Conservation (phyloP, 2,888 invertebrate species). For the Tetranychus truncatus region DNA sequence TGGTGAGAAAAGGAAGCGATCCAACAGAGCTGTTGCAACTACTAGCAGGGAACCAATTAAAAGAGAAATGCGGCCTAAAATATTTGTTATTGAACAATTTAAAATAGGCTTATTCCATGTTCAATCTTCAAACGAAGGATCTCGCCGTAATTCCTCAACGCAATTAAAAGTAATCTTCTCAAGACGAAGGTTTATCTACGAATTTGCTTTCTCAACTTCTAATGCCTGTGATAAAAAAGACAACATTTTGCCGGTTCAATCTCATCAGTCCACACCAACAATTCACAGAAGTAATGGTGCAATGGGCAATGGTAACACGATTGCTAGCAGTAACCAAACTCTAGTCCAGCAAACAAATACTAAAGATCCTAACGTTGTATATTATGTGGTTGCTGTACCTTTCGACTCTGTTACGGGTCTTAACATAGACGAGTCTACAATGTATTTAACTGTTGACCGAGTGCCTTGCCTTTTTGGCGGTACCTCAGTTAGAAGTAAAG, state of each 20-base stretch:
- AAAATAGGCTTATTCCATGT: slow-evolving; percentile 1
- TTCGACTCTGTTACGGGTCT: neutral
- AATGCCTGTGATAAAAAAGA: neutral
- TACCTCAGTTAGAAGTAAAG: slow-evolving; percentile 1
- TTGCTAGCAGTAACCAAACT: neutral
- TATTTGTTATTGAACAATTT: slow-evolving; percentile 3
- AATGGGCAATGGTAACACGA: neutral
- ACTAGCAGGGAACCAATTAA: neutral
- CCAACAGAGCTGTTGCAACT: neutral
- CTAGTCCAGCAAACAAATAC: neutral
- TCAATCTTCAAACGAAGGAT: neutral
- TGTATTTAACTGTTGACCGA: neutral
- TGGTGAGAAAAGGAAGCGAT: neutral
- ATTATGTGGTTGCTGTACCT: neutral
- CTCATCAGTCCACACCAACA: neutral
- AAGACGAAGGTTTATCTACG: neutral
- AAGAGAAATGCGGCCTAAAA: neutral
- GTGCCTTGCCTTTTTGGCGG: neutral
- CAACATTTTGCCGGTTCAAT: neutral
- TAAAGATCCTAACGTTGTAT: neutral
- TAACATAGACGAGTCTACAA: neutral
- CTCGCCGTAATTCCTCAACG: neutral
- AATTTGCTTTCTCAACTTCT: neutral
- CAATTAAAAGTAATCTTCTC: neutral
- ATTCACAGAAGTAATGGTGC: neutral